Evolutionary conservation across 1,140 invertebrate genomes (phyloP).

Genomic region (Bombus fervidus): DNA sequence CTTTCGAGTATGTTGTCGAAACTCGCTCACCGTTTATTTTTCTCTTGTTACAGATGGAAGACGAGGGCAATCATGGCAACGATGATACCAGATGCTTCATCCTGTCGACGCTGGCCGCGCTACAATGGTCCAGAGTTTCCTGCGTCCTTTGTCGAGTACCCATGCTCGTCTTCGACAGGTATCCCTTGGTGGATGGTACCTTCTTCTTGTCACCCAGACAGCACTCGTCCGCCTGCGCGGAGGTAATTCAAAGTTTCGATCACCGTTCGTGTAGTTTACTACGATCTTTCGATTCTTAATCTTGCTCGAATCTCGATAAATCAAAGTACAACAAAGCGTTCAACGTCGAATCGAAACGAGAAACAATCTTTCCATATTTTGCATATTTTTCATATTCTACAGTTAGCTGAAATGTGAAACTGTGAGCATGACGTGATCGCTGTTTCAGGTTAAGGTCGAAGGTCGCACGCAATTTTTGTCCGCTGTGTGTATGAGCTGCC

Average conservation of each 20-base stretch:
- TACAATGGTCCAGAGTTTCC: constrained; percentile 91
- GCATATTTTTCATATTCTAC: too few relatives aligned
- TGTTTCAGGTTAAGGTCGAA: constrained; percentile 91
- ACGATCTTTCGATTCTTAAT: too few relatives aligned
- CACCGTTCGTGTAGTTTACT: neutral
- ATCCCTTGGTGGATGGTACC: constrained; percentile 97
- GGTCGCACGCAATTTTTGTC: constrained; percentile 94
- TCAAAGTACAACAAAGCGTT: too few relatives aligned
- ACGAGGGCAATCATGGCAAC: constrained; percentile 98
- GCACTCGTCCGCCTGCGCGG: constrained; percentile 91
- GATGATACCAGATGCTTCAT: constrained; percentile 98
- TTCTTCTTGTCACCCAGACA: constrained; percentile 97
- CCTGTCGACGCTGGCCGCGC: constrained; percentile 92
- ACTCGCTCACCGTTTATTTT: neutral
- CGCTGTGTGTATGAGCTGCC: constrained; percentile 95
- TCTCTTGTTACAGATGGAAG: constrained; percentile 91
- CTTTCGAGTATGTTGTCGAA: neutral
- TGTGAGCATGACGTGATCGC: neutral
- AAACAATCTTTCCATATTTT: too few relatives aligned
- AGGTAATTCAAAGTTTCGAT: constrained; percentile 84
- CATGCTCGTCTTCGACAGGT: constrained; percentile 97
- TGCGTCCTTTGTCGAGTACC: constrained; percentile 95
- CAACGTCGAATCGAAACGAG: too few relatives aligned
- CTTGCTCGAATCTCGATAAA: too few relatives aligned
- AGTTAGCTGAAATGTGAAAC: neutral